These are phyloP conservation scores for Melanogrammus aeglefinus DNA, from an alignment of 2,797 vertebrate genomes.

Conservation along the genomic window DNA sequence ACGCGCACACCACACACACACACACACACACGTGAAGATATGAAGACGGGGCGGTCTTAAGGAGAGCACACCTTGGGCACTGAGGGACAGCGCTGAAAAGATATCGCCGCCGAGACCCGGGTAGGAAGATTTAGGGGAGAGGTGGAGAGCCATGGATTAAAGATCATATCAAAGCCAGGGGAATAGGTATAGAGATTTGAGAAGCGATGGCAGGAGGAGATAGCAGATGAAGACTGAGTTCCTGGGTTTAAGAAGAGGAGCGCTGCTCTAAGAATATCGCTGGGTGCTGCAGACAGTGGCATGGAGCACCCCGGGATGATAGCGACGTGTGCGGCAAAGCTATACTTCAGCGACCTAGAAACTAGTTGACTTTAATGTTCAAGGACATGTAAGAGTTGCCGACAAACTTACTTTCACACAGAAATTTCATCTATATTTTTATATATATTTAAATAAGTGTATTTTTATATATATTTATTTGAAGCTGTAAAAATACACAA, in stretches of 20 bases:
- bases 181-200: conserved; percentile 43
- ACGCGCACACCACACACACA: no score
- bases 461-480: not conserved
- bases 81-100: conserved; percentile 48
- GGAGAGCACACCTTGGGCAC: conserved; percentile 21
- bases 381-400: conserved; percentile 24
- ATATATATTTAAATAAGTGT: not conserved
- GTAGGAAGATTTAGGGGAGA: conserved; percentile 55
- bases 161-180: conserved; percentile 67
- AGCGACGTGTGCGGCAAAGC: conserved; percentile 19
- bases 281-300: conserved; percentile 36
- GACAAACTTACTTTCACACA: not conserved
- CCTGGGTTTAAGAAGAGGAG: conserved; percentile 9
- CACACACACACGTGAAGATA: no score
- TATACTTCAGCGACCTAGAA: conserved; percentile 18
- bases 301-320: conserved; percentile 3
- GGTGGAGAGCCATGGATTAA: conserved; percentile 62
- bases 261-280: conserved; percentile 45
- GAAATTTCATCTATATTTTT: not conserved
- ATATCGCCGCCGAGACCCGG: conserved; percentile 52
- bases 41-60: conserved; percentile 14
- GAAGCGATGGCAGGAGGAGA: conserved; percentile 47
- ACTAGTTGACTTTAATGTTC: conserved; percentile 38
- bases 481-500: not conserved
- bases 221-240: conserved; percentile 43